A percentile compares a stretch with the other conserved stretches of the same genome.
Conservation (phyloP, 1,140 invertebrate species). For the Samia ricini region DNA sequence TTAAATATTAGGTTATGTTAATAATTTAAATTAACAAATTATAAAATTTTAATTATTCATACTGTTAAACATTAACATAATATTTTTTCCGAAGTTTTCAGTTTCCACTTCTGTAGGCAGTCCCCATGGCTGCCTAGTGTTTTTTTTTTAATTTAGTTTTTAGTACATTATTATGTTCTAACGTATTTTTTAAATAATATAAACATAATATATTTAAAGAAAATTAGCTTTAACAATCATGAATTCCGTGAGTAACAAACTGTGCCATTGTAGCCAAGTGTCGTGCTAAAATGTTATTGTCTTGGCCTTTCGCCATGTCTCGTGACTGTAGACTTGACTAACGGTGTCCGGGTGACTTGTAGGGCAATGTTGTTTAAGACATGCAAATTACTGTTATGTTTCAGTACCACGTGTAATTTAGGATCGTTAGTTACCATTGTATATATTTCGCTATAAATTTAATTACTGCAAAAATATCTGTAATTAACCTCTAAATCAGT, state of each 20-base stretch:
- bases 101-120: too few species aligned
- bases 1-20: too few species aligned
- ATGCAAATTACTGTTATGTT: background rate
- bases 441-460: too few species aligned
- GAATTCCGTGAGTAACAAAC: conserved; percentile 16
- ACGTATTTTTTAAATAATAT: background rate
- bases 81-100: too few species aligned
- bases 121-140: too few species aligned
- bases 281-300: conserved; percentile 28
- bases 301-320: conserved; percentile 29
- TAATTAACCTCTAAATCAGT: too few species aligned
- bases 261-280: conserved; percentile 22
- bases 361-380: conserved; percentile 4
- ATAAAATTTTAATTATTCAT: too few species aligned
- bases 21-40: too few species aligned
- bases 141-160: too few species aligned
- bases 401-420: background rate
- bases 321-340: conserved; percentile 18
- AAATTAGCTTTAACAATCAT: background rate
- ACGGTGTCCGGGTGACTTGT: conserved; percentile 6
- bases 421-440: background rate
- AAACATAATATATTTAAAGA: background rate
- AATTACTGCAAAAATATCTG: too few species aligned
- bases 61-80: too few species aligned
- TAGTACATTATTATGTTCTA: too few species aligned